Evolutionary conservation across 2,797 vertebrate species (phyloP), one percentile per base, ranked within the genome.

Genomic region (Enteromius argenteus): DNA sequence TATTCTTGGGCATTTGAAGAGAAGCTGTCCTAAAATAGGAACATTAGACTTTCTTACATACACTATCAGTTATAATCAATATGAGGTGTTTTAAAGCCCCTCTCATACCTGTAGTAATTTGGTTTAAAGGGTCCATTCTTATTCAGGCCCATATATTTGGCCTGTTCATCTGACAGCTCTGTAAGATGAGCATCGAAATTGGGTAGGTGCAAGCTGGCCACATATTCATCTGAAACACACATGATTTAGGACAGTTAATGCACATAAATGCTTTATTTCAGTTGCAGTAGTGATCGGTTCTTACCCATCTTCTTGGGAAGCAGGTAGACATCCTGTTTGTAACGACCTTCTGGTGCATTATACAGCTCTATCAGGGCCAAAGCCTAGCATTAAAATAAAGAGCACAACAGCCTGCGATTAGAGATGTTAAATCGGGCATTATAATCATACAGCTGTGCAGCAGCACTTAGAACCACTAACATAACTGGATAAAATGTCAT

Each of bases 271-370:
- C 37, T 67, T 69, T 51, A 8, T 15, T 62, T 80, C 14, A 73
- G 60, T 6, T 39, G 10, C 15, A 46, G 23, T 19, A 0, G 37
- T 4, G 23, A 35, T 3, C 17, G 49, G 42, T 58, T 21, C 44
- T 96, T 93, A 99, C 98, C 98, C 98, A 99, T 99, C 91, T 99
- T 99, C 93, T 99, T 99, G 10, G 98, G 97, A 92, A 99, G 95
- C 56, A 96, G 95, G 89, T 99, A 99, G n/a, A 99, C 98, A 2
- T 99, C 98, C 92, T 99, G 98, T 90, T 99, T 99, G 92, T 99
- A 99, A 35, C 98, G 97, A 44, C 98, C 98, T 88, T 99, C 98
- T 0, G 98, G 98, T 68, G 97, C 97, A 0, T 99, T 99, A 92
- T 97, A 99, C 84, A 99, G 94, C 91, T 99, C 98, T 72, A 99